Conservation (phyloP, 2,888 invertebrate species). For the Synanthedon myopaeformis region DNA sequence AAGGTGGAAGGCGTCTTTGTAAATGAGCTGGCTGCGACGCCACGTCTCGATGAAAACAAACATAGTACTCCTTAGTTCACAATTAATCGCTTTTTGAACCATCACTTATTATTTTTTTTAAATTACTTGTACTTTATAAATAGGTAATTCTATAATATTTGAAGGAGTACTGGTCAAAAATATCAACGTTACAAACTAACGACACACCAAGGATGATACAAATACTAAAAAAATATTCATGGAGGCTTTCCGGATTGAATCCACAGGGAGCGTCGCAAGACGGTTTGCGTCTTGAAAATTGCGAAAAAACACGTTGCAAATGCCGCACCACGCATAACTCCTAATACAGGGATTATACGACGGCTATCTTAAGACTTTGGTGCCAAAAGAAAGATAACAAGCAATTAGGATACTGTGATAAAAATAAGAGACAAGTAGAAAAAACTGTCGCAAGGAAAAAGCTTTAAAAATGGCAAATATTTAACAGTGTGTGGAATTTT, state of each 20-base stretch:
- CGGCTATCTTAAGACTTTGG: conserved; percentile 56
- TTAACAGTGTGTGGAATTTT: too few species aligned
- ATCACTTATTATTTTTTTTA: too few species aligned
- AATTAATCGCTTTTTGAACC: too few species aligned
- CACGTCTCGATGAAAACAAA: too few species aligned
- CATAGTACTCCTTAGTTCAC: too few species aligned
- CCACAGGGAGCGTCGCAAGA: conserved; percentile 46
- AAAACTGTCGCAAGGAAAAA: too few species aligned
- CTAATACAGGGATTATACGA: conserved; percentile 65
- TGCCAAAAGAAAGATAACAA: conserved; percentile 63
- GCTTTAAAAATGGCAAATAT: too few species aligned
- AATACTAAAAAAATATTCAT: conserved; percentile 70
- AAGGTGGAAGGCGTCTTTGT: too few species aligned
- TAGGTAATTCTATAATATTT: too few species aligned
- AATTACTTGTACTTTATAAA: too few species aligned
- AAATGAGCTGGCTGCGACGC: not conserved
- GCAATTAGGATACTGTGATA: conserved; percentile 36
- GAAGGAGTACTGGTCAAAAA: conserved; percentile 18
- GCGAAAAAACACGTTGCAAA: conserved; percentile 58
- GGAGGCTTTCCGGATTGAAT: conserved; percentile 65
- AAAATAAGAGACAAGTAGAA: not conserved
- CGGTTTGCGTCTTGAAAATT: conserved; percentile 50
- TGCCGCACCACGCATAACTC: conserved; percentile 64
- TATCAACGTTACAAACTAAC: conserved; percentile 54
- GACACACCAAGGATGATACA: conserved; percentile 68